Base-by-base conservation (phyloP, 2,797 vertebrate genomes). In the Coranthus polyacanthus region DNA sequence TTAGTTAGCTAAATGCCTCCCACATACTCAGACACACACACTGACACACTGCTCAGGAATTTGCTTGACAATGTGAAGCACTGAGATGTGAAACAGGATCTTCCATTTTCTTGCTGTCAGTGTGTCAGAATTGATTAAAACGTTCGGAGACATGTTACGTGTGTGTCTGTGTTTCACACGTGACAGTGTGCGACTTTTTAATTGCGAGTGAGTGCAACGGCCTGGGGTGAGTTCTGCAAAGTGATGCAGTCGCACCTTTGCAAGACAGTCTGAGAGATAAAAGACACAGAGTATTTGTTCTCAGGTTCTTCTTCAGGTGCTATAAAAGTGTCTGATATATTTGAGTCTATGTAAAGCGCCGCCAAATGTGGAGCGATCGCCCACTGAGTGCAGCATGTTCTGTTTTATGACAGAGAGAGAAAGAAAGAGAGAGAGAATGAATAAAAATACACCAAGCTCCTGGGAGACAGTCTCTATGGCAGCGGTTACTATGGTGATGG, bases 391-490 rank as follows among this genome's bases (percentile, higher is more conserved):
- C 87, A 77, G 80, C 66, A 70, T 86, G 87, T 86, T 90, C 86
- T 83, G 83, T 84, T 89, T 91, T 79, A 91, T 90, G 87, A 76
- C 71, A 83, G 50, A 79, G 55, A 60, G 63, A 76, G 47, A 58
- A 41, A 46, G 39, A 58, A 52, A 43, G 60, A 65, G 67, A 55
- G 69, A 60, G 53, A 61, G 68, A 69, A 55, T 26, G 75, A 81
- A 79, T 86, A 81, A 84, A 90, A 92, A 93, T 89, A 89, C 75
- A 89, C 85, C 84, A 79, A 16, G 78, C 79, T 88, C 88, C 82
- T 82, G 80, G 82, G 84, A 91, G 77, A 88, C 78, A 37, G 92
- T 95, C 90, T 87, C 92, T 90, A 90, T 91, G 90, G 91, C 86
- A 93, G 92, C 89, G 4, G 87, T 92, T 91, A 83, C 91, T 83